Evolutionary conservation across 2,888 invertebrate species (phyloP).

Genomic region (Rotaria macrura): DNA sequence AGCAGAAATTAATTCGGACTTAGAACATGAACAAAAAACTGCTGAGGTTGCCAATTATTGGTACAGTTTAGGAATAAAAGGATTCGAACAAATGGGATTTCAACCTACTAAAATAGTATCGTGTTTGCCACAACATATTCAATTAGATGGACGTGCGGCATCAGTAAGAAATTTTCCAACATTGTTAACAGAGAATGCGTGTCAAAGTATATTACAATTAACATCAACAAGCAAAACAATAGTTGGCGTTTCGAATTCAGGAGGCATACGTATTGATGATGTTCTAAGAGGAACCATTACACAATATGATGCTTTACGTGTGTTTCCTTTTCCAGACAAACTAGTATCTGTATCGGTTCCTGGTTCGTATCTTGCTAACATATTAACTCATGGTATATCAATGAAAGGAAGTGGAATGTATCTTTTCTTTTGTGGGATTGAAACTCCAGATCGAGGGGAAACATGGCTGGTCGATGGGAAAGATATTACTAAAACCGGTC

Average conservation of each 20-base stretch:
- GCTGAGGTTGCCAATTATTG: background rate
- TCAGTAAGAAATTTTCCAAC: background rate
- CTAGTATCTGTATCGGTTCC: background rate
- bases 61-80: background rate
- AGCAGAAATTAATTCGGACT: background rate
- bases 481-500: background rate
- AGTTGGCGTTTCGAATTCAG: background rate
- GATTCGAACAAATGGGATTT: background rate
- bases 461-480: background rate
- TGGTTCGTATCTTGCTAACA: background rate
- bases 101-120: background rate
- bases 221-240: background rate
- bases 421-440: background rate
- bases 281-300: background rate
- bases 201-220: background rate
- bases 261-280: constrained; percentile 10
- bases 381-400: background rate
- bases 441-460: background rate
- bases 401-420: background rate
- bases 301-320: background rate
- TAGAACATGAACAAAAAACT: background rate
- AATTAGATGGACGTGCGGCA: background rate
- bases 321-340: background rate
- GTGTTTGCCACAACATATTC: background rate
- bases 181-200: background rate